Percentiles rank a stretch among this genome's conserved stretches.
Evolutionary conservation across 2,797 vertebrate species (phyloP).

Genomic region (Tapera naevia): DNA sequence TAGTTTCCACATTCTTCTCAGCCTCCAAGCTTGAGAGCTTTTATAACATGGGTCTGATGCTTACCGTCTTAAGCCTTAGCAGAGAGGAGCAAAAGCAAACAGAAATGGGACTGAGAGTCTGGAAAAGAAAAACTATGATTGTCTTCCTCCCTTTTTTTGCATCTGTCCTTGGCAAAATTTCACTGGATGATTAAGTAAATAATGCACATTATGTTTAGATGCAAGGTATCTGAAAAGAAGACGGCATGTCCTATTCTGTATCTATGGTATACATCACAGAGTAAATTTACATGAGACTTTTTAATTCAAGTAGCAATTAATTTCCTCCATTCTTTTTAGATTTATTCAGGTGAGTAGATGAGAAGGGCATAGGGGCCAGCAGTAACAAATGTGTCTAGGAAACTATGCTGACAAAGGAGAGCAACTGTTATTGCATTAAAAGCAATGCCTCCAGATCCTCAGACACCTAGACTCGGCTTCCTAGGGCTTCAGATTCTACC

Average conservation of each 20-base stretch:
- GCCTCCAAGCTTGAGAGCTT: conserved; percentile 49
- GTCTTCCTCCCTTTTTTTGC: conserved; percentile 14
- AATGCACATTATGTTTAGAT: not conserved
- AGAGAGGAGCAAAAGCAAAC: conserved; percentile 33
- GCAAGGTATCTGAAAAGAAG: not conserved
- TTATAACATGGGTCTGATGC: conserved; percentile 12
- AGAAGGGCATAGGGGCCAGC: not conserved
- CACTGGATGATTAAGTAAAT: conserved; percentile 27
- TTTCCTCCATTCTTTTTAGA: conserved; percentile 25
- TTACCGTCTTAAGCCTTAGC: conserved; percentile 17
- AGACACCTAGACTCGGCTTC: not conserved
- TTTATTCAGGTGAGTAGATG: conserved; percentile 50
- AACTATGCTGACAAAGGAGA: conserved; percentile 14
- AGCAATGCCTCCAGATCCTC: not conserved
- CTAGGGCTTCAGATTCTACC: not conserved
- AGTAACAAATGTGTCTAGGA: not conserved
- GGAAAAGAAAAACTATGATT: conserved; percentile 18
- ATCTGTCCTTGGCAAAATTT: conserved; percentile 40
- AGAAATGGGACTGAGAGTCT: not conserved
- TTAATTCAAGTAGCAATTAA: conserved; percentile 43
- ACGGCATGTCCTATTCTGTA: not conserved
- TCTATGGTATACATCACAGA: not conserved
- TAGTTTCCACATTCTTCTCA: conserved; percentile 45
- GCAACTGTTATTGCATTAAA: not conserved
- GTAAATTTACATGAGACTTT: conserved; percentile 43